Base-by-base conservation (phyloP, 2,888 invertebrate species). In the Platerodrilus igneus region DNA sequence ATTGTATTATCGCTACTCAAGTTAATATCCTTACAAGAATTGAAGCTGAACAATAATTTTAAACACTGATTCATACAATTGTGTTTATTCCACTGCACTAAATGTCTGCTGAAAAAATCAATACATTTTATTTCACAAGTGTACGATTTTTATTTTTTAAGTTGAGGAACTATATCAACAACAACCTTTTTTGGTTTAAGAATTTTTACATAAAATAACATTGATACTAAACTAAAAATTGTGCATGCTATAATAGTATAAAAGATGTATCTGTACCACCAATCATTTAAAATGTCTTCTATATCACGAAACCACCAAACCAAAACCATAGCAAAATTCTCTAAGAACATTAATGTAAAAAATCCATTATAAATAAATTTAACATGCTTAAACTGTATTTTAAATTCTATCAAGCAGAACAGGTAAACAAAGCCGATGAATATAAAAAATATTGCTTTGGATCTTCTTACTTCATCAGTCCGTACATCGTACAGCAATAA, bases 371-470 rank as follows among this genome's bases (percentile, higher is more conserved):
- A 79, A 76, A 86, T 83, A 35, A 78, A 71, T 3, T 80, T 77
- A 11, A 83, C 77, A 56, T 81, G 79, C 49, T 79, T 80, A 61
- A 87, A 87, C 63, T 81, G 80, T 37, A 86, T 76, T 60, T 85
- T 82, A 55, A 87, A 86, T 67, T 88, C 88, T 58, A 88, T 78
- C 26, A 86, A 70, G 56, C 83, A 81, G 61, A 86, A 82, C 36
- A 86, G 72, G 57, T 83, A 87, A 45, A 87, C 74, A 50, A 84
- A 77, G 8, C 83, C 82, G 10, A 87, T 74, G 60, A 86, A 80
- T 44, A 85, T 58, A 56, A 81, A 81, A 63, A 83, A 85, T 2
- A 73, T 62, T 0, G 58, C 59, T 55, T 67, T 68, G 1, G 57
- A 55, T 27, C 60, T 48, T 33, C 59, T 56, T 3, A 66, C 56